These are phyloP conservation scores for Dromaius novaehollandiae DNA, from an alignment of 2,113 vertebrate species.

Conservation along the genomic window DNA sequence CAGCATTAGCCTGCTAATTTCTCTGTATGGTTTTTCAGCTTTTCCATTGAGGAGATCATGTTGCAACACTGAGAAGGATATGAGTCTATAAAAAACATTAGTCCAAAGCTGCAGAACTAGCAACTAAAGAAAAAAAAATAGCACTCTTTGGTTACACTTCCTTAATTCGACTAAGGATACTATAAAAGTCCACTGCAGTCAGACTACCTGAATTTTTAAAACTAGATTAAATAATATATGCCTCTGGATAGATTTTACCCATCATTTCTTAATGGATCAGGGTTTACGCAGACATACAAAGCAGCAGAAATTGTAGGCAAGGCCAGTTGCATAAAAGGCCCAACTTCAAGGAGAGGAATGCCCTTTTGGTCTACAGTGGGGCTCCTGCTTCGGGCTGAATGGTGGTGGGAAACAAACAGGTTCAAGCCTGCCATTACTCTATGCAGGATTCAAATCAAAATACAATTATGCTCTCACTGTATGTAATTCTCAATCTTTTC, in stretches of 20 bases:
- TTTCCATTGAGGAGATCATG: background rate
- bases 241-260: background rate
- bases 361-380: accelerated
- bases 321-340: background rate
- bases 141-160: background rate
- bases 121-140: background rate
- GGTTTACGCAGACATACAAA: accelerated
- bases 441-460: background rate
- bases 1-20: background rate
- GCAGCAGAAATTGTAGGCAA: background rate
- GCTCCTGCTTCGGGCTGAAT: background rate
- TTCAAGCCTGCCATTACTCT: background rate
- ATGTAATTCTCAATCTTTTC: background rate
- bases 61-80: background rate
- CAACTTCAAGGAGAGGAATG: background rate
- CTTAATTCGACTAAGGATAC: background rate
- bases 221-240: background rate
- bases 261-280: background rate
- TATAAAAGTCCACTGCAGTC: background rate
- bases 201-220: background rate
- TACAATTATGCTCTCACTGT: background rate
- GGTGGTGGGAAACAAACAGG: background rate
- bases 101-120: background rate
- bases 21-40: background rate
- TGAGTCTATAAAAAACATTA: background rate